Conservation (phyloP, 2,888 invertebrate genomes). For the Scaptomyza reducta region DNA sequence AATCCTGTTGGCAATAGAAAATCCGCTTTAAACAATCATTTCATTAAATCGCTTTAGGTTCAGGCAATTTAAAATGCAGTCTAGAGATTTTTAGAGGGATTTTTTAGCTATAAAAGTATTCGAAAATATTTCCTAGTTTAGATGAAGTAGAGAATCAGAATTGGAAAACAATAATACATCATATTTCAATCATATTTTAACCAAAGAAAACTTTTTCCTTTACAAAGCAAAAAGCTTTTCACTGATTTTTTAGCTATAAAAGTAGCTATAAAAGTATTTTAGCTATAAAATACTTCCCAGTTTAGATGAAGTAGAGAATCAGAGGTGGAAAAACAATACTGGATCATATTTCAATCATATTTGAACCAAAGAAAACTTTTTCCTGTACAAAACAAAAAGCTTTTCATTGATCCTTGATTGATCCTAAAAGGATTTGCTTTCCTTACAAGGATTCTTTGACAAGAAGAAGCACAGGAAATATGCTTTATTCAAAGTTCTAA, state of each 20-base stretch:
- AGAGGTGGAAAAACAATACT: too few species aligned
- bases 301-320: background rate
- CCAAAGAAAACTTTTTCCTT: too few species aligned
- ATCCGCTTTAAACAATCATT: slow-evolving; percentile 68
- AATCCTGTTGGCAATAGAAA: slow-evolving; percentile 43
- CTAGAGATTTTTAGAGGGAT: background rate
- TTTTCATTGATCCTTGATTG: background rate
- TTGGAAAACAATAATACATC: background rate
- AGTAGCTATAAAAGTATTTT: too few species aligned
- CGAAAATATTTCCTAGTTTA: background rate
- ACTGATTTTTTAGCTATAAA: background rate
- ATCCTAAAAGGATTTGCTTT: background rate
- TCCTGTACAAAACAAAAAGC: too few species aligned
- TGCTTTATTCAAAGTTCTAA: slow-evolving; percentile 15
- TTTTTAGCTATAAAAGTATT: background rate
- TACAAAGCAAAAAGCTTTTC: background rate
- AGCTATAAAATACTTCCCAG: background rate
- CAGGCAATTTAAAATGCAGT: background rate
- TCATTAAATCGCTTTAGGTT: slow-evolving; percentile 43
- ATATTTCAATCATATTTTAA: background rate
- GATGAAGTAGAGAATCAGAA: background rate
- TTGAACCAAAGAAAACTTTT: background rate
- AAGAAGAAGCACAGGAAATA: slow-evolving; percentile 14
- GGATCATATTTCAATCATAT: background rate
- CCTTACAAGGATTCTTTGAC: slow-evolving; percentile 32